Percentiles rank a stretch among this genome's conserved stretches.
phyloP scores from a whole-genome alignment of 1,140 invertebrate genomes.

The Sesamia nonagrioides region DNA sequence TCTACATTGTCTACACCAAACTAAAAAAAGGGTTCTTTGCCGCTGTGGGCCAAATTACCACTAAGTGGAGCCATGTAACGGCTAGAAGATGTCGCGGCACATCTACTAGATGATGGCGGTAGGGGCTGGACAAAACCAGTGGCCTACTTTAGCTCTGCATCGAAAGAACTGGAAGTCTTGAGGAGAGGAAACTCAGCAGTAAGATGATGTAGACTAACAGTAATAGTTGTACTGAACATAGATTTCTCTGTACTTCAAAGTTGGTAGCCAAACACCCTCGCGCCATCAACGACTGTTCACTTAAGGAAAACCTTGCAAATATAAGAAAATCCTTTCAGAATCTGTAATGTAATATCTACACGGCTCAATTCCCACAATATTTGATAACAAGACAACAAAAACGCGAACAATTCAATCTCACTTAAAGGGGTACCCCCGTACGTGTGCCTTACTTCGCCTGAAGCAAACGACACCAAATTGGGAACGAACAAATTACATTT shows the following conservation, averaged over 20 bases:
- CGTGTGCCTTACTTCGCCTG: not conserved
- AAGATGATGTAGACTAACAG: too few species aligned
- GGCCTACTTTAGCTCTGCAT: too few species aligned
- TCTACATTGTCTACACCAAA: too few species aligned
- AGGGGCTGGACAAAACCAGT: too few species aligned
- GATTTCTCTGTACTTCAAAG: not conserved
- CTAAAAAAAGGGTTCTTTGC: too few species aligned
- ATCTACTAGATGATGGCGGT: too few species aligned
- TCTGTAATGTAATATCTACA: not conserved
- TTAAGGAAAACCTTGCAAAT: constrained; percentile 11
- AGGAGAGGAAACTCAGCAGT: too few species aligned
- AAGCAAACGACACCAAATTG: constrained; percentile 64
- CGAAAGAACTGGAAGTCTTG: too few species aligned
- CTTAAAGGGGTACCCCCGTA: constrained; percentile 65
- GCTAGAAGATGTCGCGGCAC: too few species aligned
- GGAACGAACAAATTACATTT: constrained; percentile 73
- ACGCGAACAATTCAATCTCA: constrained; percentile 70
- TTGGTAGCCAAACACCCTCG: not conserved
- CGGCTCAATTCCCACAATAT: constrained; percentile 41
- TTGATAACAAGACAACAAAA: constrained; percentile 42
- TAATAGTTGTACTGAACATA: too few species aligned
- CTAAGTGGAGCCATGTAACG: too few species aligned
- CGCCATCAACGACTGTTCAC: not conserved
- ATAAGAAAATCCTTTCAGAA: not conserved
- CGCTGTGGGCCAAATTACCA: too few species aligned